Conservation (phyloP, 1,140 invertebrate species). For the Drosophila azteca region DNA sequence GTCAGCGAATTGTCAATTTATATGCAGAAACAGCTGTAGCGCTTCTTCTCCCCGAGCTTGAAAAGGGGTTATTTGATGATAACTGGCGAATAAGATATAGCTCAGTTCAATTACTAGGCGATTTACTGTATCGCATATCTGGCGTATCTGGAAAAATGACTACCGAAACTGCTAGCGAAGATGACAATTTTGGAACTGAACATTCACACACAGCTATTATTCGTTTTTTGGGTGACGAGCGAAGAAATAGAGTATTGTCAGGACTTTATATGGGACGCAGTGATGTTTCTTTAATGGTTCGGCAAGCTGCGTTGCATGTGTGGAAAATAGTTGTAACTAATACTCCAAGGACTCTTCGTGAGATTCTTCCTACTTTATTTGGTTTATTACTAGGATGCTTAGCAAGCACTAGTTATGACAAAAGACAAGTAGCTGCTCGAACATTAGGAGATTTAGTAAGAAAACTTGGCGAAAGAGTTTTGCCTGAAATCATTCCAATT, state of each 20-base stretch:
- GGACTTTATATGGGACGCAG: conserved; percentile 99
- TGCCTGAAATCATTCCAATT: conserved; percentile 99
- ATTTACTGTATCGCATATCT: conserved; percentile 97
- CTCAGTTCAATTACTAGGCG: conserved; percentile 98
- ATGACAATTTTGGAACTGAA: conserved; percentile 99
- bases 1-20: conserved; percentile 97
- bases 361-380: conserved; percentile 98
- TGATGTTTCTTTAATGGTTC: conserved; percentile 97
- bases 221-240: conserved; percentile 92
- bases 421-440: conserved; percentile 96
- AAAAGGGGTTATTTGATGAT: conserved; percentile 96
- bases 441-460: conserved; percentile 98
- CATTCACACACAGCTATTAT: conserved; percentile 97
- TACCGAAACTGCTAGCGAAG: conserved; percentile 98
- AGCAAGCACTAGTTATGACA: conserved; percentile 97
- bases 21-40: conserved; percentile 98
- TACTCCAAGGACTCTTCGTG: conserved; percentile 97
- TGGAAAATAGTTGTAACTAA: conserved; percentile 99
- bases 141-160: conserved; percentile 99
- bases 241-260: conserved; percentile 96
- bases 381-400: conserved; percentile 95
- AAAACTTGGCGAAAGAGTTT: conserved; percentile 98
- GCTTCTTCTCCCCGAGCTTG: conserved; percentile 96
- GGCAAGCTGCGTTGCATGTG: conserved; percentile 98
- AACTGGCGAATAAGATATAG: conserved; percentile 99